phyloP scores from a whole-genome alignment of 92 coral and sea anemone species.

The Ricordea florida region DNA sequence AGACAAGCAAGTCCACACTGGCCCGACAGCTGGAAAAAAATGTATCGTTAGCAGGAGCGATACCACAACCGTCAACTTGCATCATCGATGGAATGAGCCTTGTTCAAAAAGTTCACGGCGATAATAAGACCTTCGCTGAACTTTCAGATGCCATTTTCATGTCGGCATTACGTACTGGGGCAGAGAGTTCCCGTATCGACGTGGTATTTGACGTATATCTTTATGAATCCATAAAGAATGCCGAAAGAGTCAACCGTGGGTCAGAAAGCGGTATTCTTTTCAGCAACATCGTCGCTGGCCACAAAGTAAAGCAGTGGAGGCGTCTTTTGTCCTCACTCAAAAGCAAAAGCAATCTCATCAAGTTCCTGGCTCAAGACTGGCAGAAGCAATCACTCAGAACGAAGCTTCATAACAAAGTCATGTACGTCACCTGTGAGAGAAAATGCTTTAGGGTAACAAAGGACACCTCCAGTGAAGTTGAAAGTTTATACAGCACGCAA shows the following conservation, averaged over 20 bases:
- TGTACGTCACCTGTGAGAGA: constrained; percentile 23
- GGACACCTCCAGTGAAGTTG: constrained; percentile 6
- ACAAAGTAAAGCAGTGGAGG: constrained; percentile 50
- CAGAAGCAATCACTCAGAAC: constrained; percentile 23
- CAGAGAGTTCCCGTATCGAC: constrained; percentile 17
- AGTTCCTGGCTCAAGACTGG: constrained; percentile 47
- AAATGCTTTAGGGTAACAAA: constrained; percentile 5
- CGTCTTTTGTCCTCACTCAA: constrained; percentile 16
- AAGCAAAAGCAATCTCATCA: constrained; percentile 34
- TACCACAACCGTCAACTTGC: constrained; percentile 36
- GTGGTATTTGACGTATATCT: constrained; percentile 39
- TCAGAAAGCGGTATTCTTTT: constrained; percentile 20
- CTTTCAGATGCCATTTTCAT: constrained; percentile 28
- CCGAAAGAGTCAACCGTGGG: constrained; percentile 45
- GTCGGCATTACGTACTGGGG: not conserved
- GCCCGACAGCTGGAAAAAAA: constrained; percentile 43
- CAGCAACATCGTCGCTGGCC: constrained; percentile 39
- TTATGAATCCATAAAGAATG: constrained; percentile 49
- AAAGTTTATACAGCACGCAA: constrained; percentile 17
- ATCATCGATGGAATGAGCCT: constrained; percentile 62
- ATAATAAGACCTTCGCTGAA: constrained; percentile 39
- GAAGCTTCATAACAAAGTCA: constrained; percentile 15
- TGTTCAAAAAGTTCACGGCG: constrained; percentile 36
- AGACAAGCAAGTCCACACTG: constrained; percentile 49
- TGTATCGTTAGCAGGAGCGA: constrained; percentile 21